A percentile compares a stretch with the other conserved stretches of the same genome.
Evolutionary conservation across 2,888 invertebrate species (phyloP).

Genomic region (Lasioglossum leucozonium): DNA sequence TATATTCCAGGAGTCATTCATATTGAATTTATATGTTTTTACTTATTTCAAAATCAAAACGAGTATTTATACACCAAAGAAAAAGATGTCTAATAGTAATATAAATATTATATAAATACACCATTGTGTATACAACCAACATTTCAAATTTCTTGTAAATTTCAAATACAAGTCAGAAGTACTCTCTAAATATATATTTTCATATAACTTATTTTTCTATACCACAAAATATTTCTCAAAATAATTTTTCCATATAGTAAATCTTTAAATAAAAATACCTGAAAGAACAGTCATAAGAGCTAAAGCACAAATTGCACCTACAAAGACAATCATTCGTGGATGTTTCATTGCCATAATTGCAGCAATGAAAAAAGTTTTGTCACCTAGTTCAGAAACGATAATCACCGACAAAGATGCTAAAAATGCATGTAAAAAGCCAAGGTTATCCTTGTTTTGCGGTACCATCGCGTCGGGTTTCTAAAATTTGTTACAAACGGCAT

Average conservation of each 20-base stretch:
- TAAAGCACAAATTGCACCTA: conserved; percentile 96
- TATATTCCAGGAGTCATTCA: neutral
- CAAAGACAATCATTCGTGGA: conserved; percentile 95
- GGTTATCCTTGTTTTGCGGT: conserved; percentile 83
- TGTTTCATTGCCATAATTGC: conserved; percentile 99
- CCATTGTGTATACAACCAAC: neutral
- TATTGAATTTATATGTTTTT: neutral
- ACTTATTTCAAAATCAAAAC: too few relatives aligned
- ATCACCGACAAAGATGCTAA: conserved; percentile 98
- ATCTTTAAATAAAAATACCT: conserved; percentile 85
- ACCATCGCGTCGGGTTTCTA: conserved; percentile 50
- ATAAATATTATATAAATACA: neutral
- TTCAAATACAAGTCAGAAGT: neutral
- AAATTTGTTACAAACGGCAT: conserved; percentile 30
- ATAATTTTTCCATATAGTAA: neutral
- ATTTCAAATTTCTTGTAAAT: neutral
- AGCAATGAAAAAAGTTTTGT: conserved; percentile 99
- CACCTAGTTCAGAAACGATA: conserved; percentile 98
- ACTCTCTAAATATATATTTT: neutral
- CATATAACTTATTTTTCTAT: neutral
- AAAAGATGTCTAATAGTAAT: neutral
- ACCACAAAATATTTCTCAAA: neutral
- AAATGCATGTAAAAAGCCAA: conserved; percentile 96
- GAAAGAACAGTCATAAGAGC: conserved; percentile 97
- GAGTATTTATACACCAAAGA: neutral